These are phyloP conservation scores for Perca fluviatilis DNA, from an alignment of 2,113 vertebrate species.

Conservation along the genomic window DNA sequence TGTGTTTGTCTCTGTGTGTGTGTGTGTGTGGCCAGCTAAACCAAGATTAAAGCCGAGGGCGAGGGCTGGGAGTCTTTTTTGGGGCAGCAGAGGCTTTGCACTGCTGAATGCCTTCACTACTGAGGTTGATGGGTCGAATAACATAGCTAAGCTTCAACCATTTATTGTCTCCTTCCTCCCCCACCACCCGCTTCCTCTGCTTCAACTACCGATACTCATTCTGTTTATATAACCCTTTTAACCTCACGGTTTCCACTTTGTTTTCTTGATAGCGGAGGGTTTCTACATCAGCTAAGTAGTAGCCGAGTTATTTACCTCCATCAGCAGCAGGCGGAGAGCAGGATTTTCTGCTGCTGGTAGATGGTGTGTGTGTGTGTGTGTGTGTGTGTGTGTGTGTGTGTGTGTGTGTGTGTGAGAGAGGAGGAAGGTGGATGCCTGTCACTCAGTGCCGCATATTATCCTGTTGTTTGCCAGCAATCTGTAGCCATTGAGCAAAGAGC, in stretches of 20 bases:
- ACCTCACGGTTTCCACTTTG: neutral
- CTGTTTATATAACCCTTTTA: neutral
- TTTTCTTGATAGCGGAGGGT: neutral
- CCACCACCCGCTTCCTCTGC: constrained; percentile 43
- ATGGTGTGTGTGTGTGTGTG: neutral
- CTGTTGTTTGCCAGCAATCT: constrained; percentile 56
- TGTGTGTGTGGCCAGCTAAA: constrained; percentile 25
- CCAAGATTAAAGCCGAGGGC: constrained; percentile 66
- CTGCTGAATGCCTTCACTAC: constrained; percentile 56
- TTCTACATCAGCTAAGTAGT: neutral
- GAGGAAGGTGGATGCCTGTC: constrained; percentile 41
- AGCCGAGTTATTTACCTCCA: constrained; percentile 8
- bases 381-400: neutral
- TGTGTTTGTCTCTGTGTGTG: constrained; percentile 4
- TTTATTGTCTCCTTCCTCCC: constrained; percentile 70
- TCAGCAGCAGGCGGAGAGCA: constrained; percentile 12
- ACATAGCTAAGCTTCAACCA: constrained; percentile 43
- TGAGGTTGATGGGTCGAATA: constrained; percentile 15
- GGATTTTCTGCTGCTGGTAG: constrained; percentile 9
- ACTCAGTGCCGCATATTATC: constrained; percentile 71
- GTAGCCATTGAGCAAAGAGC: constrained; percentile 37
- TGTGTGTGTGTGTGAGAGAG: neutral
- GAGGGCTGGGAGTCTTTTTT: neutral
- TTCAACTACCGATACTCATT: neutral
- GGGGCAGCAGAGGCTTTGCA: constrained; percentile 21